Base-by-base conservation (phyloP, 2,113 vertebrate species). In the Chlamydotis undulata region DNA sequence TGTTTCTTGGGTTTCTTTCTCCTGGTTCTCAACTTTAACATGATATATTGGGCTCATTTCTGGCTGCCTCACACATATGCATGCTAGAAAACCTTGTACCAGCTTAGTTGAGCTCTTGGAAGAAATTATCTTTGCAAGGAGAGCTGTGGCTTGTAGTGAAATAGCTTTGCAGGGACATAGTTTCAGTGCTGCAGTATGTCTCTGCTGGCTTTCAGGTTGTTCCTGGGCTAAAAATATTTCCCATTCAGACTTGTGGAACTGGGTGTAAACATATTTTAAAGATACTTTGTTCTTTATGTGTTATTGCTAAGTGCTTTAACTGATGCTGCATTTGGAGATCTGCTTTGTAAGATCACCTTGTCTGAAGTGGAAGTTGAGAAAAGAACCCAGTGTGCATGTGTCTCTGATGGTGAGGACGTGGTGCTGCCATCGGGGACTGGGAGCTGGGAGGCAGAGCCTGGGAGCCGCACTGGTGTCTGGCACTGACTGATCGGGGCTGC, bases 231-330 rank as follows among this genome's bases (percentile, higher is more conserved):
- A 94, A 95, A 90, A 89, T 96, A 82, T 1, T 41, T 28, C 53
- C 79, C 53, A 69, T 96, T 95, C 94, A 92, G 86, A 71, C 69
- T 92, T 71, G 56, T 84, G 69, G 69, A 93, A 82, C 49, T 75
- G 80, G 57, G n/a, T 82, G 64, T 60, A 92, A 82, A 35, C 13
- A 2, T 92, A 63, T 87, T 89, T 78, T 84, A 80, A 81, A 81
- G 60, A 39, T 49, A 65, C n/a, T 83, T 91, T 71, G 52, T 84
- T 92, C 56, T 35, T 90, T 31, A 41, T 23, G 76, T 57, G 21
- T 67, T 79, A 60, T 41, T 79, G 41, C 49, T 13, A 15, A 35
- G 73, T 55, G 41, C 71, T 78, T 86, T 87, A 70, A 89, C 47
- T 43, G 78, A 22, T 73, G 14, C 33, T 37, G 43, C 52, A 5